Evolutionary conservation across 2,888 invertebrate genomes (phyloP).

Genomic region (Myopa tessellatipennis): DNA sequence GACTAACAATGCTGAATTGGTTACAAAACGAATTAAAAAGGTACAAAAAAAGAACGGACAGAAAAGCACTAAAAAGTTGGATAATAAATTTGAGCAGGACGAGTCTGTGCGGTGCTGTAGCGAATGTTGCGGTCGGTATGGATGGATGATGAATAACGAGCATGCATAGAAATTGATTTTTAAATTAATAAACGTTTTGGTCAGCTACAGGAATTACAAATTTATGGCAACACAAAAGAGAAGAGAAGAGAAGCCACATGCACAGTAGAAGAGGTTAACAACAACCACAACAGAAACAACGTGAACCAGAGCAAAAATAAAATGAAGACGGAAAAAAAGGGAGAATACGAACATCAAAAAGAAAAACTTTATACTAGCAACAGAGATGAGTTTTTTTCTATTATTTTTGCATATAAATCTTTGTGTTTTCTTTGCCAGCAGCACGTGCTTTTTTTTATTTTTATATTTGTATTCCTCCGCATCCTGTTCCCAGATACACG

Average conservation of each 20-base stretch:
- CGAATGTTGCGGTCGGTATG: not conserved
- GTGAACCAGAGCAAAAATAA: not conserved
- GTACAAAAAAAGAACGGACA: not conserved
- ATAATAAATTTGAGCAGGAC: not conserved
- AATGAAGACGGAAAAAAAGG: not conserved
- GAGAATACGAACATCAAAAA: not conserved
- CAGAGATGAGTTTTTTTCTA: not conserved
- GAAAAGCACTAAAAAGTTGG: not conserved
- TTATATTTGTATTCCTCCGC: not conserved
- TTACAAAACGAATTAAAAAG: conserved; percentile 34
- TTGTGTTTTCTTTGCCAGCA: conserved; percentile 51
- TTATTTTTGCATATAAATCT: conserved; percentile 59
- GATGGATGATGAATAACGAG: not conserved
- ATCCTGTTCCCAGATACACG: not conserved
- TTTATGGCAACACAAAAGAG: conserved; percentile 51
- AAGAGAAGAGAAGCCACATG: not conserved
- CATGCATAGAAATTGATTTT: conserved; percentile 59
- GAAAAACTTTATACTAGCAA: not conserved
- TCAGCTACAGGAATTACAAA: conserved; percentile 61
- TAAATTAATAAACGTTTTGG: conserved; percentile 64
- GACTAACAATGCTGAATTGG: conserved; percentile 3
- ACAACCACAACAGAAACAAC: not conserved
- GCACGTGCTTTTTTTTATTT: not conserved
- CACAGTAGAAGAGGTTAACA: not conserved
- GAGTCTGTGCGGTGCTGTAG: not conserved